Evolutionary conservation across 2,113 vertebrate genomes (phyloP), one percentile per base, ranked within the genome.

Genomic region (Stigmatopora nigra): DNA sequence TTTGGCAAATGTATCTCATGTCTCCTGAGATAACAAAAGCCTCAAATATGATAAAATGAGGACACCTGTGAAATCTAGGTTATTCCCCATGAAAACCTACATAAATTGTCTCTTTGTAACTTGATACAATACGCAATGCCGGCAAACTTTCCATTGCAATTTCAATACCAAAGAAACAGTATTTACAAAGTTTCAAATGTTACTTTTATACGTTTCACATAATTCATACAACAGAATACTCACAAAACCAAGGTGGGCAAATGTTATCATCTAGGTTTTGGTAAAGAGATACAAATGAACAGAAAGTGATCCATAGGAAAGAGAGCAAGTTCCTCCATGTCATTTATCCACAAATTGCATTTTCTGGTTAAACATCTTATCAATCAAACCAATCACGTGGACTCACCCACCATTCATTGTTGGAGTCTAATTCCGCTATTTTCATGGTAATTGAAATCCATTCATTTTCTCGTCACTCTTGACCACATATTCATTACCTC

Each of bases 21-120:
- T 17, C 66, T 47, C 36, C 7, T 36, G 75, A 64, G 77, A 81
- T 22, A 55, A 64, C 55, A 70, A 77, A 76, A 70, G 63, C 41
- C 52, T 73, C 53, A 68, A 68, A 78, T 83, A 80, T 69, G 68
- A 81, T 70, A 73, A 82, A 82, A 80, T 78, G 7, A 77, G 75
- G 78, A 68, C 75, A 48, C 10, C 61, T 47, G 74, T 41, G 64
- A 76, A 73, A 84, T 80, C 51, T 83, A 70, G 82, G 84, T 63
- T 78, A 81, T 78, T 84, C 80, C 77, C 82, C 68, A 13, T 77
- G 75, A 66, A 70, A 74, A 67, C 55, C 35, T 57, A 48, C 64
- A 70, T 41, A 10, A 7, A 15, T 55, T 55, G 22, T 31, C 53
- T 25, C 22, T 31, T 19, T 22, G 14, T 15, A 55, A 25, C 25